Base-by-base conservation (phyloP, 2,888 invertebrate species). In the Merodon equestris region DNA sequence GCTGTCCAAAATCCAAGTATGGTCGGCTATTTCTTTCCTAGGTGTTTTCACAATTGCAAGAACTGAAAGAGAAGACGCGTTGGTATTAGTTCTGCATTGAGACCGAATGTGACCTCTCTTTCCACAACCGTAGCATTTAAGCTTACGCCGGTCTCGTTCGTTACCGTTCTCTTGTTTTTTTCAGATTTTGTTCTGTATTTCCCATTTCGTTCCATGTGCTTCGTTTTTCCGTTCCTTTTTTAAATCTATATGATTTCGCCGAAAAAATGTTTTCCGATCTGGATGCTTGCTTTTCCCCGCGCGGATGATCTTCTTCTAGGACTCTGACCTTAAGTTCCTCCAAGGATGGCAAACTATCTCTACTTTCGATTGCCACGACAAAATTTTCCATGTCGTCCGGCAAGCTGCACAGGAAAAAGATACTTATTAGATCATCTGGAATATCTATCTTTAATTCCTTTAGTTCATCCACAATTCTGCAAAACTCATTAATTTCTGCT, bases 341-440 rank as follows among this genome's bases (percentile, higher is more conserved):
- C 15, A 75, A n/a, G 1, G 9, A 13, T 12, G 56, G 67, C 42
- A 67, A 56, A 14, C 14, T 19, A 57, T 76, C 70, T 0, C 71
- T 18, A 15, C 70, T 64, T 61, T 76, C 66, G 13, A 76, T 71
- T 9, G 70, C 76, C 9, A 76, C 76, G 5, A 60, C 48, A 53
- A 66, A 71, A 14, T 40, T 60, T 12, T 66, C 64, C 60, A 76
- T 54, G 9, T 70, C 60, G 15, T 63, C 64, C 5, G 75, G 70
- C 7, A 75, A 38, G 19, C 64, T 53, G n/a, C 57, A 75, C 27
- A 70, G 18, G 17, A 70, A 70, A 17, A 70, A 70, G 34, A 70
- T 70, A 9, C 40, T 45, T 4, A 13, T 58, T 38, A 75, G 36
- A 42, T 75, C 64, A 5, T 27, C 13, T 1, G 58, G 58, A 10